Base-by-base conservation (phyloP, 2,888 invertebrate species). In the Artemia sp. region DNA sequence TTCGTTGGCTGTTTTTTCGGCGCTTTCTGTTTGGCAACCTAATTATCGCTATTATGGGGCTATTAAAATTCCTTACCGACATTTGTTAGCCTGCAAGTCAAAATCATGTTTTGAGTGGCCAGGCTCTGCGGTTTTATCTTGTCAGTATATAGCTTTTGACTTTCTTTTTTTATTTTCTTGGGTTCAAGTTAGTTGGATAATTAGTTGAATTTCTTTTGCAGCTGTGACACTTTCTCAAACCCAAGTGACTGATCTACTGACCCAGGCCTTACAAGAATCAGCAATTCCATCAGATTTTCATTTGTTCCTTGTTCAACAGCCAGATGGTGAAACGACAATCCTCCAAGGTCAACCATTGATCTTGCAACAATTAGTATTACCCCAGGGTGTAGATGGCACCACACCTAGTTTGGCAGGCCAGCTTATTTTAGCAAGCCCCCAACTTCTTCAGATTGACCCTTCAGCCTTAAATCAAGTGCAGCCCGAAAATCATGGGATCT, bases 301-400 rank as follows among this genome's bases (percentile, higher is more conserved):
- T 58, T 24, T 58, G 11, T 58, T 58, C 64, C 64, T 58, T 11
- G 64, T 58, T 24, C 64, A 58, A 10, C 64, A 58, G 64, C 64
- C 64, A 19, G 64, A 58, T 58, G 64, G 64, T 19, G 64, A 58
- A 58, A 58, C 64, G 64, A 58, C 64, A 58, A 58, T 58, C 64
- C 64, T 58, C 64, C 64, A 58, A 24, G 64, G 64, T 19, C 64
- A 58, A 24, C 64, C 64, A n/a, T 24, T 58, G 24, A 58, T 58
- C 64, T 24, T 58, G 14, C 64, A 58, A 24, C 64, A 58, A 10
- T 24, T 58, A 19, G 64, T 58, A 19, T 11, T 58, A 58, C 64
- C 64, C 64, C 64, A 58, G 64, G n/a, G 14, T 24, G 64, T 24
- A 19, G 64, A 58, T 10, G 64, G 64, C 64, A 58, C 14, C 64